phyloP scores from a whole-genome alignment of 2,888 invertebrate species.

The Drosophila setosimentum region DNA sequence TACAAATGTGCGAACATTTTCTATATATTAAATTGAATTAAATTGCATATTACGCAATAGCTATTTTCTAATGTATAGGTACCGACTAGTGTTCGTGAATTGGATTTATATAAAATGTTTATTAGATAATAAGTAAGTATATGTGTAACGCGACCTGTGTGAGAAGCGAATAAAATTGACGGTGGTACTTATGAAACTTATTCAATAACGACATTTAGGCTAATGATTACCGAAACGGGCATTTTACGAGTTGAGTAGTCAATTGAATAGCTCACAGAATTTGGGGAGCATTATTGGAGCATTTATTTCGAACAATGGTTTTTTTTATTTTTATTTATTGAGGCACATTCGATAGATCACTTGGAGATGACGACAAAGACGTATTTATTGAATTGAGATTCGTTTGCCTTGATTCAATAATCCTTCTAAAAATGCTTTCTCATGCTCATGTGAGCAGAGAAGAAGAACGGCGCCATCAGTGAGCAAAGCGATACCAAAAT shows the following conservation, averaged over 20 bases:
- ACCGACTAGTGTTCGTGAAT: constrained; percentile 47
- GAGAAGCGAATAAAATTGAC: constrained; percentile 78
- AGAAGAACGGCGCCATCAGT: constrained; percentile 72
- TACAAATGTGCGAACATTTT: constrained; percentile 30
- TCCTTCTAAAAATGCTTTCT: constrained; percentile 76
- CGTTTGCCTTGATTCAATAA: constrained; percentile 12
- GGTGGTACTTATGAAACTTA: constrained; percentile 81
- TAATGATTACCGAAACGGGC: constrained; percentile 43
- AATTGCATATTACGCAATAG: constrained; percentile 22
- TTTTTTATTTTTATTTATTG: constrained; percentile 53
- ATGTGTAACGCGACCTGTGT: constrained; percentile 70
- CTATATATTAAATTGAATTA: constrained; percentile 43
- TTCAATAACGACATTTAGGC: constrained; percentile 56
- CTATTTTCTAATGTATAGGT: constrained; percentile 32
- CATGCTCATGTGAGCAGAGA: constrained; percentile 68
- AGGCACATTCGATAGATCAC: constrained; percentile 77
- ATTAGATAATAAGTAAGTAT: constrained; percentile 49
- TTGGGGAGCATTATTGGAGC: constrained; percentile 32
- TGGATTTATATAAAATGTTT: constrained; percentile 61
- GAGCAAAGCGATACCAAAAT: constrained; percentile 73
- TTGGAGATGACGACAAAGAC: constrained; percentile 48
- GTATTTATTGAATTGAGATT: constrained; percentile 43
- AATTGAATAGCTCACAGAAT: constrained; percentile 18
- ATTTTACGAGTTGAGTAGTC: constrained; percentile 15
- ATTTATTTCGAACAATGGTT: constrained; percentile 39